Evolutionary conservation across 2,888 invertebrate species (phyloP).

Genomic region (Drosophila prolongata): DNA sequence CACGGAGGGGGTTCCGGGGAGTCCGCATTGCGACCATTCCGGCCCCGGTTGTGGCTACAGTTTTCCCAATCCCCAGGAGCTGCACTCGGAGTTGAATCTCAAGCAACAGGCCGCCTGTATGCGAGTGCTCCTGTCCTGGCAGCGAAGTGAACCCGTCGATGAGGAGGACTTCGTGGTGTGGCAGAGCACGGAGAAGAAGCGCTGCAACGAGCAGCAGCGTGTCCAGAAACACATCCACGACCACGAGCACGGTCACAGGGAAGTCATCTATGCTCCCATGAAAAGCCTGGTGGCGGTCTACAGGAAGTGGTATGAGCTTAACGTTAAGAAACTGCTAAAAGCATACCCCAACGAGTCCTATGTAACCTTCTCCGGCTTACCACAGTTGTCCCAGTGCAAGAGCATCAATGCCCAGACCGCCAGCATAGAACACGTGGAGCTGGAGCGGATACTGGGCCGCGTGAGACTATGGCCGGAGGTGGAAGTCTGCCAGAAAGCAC

Average conservation of each 20-base stretch:
- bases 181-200: constrained; percentile 43
- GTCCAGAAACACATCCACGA: constrained; percentile 67
- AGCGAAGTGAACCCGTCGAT: constrained; percentile 32
- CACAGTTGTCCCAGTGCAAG: constrained; percentile 65
- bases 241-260: constrained; percentile 54
- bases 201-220: constrained; percentile 57
- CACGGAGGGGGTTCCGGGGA: constrained; percentile 47
- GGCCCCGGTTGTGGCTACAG: constrained; percentile 15
- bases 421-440: constrained; percentile 54
- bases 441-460: constrained; percentile 46
- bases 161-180: constrained; percentile 63
- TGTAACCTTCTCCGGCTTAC: constrained; percentile 74
- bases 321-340: constrained; percentile 34
- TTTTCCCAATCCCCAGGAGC: constrained; percentile 53
- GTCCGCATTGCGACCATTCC: constrained; percentile 57
- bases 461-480: constrained; percentile 43
- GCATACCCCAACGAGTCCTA: constrained; percentile 50
- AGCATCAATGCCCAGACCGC: constrained; percentile 40
- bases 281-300: constrained; percentile 61
- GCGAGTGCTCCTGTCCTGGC: constrained; percentile 60
- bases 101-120: constrained; percentile 72
- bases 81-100: constrained; percentile 55
- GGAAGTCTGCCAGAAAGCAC: constrained; percentile 9
- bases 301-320: constrained; percentile 58
- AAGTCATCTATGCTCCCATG: constrained; percentile 63